Evolutionary conservation across 2,113 vertebrate genomes (phyloP).

Genomic region (Dicentrarchus labrax): DNA sequence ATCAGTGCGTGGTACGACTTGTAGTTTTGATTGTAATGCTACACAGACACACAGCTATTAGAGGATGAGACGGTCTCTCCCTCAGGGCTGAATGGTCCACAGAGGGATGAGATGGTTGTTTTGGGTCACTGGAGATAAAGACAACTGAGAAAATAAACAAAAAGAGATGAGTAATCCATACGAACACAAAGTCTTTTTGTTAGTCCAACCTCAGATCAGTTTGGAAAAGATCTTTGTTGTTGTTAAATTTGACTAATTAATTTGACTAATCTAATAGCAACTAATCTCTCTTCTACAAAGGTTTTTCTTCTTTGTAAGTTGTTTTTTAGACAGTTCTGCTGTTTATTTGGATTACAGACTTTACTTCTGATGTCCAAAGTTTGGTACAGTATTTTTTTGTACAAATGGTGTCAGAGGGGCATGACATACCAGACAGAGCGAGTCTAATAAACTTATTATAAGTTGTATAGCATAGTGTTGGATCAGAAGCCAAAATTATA

Average conservation of each 20-base stretch:
- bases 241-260: background rate
- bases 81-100: slow-evolving; percentile 30
- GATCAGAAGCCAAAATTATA: too few relatives aligned
- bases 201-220: background rate
- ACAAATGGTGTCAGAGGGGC: background rate
- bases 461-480: too few relatives aligned
- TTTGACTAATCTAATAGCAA: background rate
- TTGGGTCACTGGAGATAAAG: slow-evolving; percentile 11
- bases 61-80: slow-evolving; percentile 36
- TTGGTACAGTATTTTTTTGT: background rate
- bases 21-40: slow-evolving; percentile 22
- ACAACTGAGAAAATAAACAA: slow-evolving; percentile 9
- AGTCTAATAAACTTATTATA: background rate
- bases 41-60: background rate
- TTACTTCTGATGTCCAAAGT: background rate
- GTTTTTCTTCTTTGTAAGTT: background rate
- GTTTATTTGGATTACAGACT: background rate
- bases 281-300: background rate
- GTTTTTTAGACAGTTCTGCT: background rate
- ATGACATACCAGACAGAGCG: background rate
- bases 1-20: background rate
- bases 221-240: background rate
- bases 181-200: background rate
- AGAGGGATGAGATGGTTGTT: slow-evolving; percentile 38
- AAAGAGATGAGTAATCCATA: slow-evolving; percentile 3